These are phyloP conservation scores for Catharus minimus DNA, from an alignment of 2,113 vertebrate species.

Conservation along the genomic window DNA sequence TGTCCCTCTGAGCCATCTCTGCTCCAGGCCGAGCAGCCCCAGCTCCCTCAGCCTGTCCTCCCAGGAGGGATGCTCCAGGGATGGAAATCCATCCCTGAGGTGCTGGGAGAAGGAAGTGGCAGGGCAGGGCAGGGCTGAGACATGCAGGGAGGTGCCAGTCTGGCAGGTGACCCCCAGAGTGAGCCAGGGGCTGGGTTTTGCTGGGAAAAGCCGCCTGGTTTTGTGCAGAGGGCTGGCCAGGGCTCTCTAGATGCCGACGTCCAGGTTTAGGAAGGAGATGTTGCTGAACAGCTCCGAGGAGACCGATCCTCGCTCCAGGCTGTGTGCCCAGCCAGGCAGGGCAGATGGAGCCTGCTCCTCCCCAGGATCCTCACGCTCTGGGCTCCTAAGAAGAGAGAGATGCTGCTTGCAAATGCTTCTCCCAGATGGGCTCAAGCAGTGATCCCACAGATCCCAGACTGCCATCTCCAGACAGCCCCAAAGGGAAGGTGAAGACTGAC, in stretches of 20 bases:
- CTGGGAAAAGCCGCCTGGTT: background rate
- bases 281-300: background rate
- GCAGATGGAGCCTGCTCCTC: accelerated
- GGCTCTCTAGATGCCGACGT: background rate
- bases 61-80: background rate
- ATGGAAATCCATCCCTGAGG: background rate
- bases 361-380: accelerated
- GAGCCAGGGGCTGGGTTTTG: no score
- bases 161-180: accelerated
- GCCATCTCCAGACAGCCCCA: background rate
- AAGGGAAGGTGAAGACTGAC: background rate
- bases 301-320: background rate
- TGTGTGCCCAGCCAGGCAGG: accelerated
- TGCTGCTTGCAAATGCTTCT: background rate
- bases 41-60: background rate
- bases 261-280: slow-evolving; percentile 16
- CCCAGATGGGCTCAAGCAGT: background rate
- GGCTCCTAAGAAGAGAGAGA: background rate
- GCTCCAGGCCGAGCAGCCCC: background rate
- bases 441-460: background rate
- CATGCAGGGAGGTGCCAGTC: background rate
- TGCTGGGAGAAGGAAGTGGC: background rate
- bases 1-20: background rate
- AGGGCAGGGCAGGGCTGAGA: background rate
- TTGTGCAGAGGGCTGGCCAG: background rate